These are phyloP conservation scores for Python bivittatus DNA, from an alignment of 2,113 vertebrate genomes.

Conservation along the genomic window DNA sequence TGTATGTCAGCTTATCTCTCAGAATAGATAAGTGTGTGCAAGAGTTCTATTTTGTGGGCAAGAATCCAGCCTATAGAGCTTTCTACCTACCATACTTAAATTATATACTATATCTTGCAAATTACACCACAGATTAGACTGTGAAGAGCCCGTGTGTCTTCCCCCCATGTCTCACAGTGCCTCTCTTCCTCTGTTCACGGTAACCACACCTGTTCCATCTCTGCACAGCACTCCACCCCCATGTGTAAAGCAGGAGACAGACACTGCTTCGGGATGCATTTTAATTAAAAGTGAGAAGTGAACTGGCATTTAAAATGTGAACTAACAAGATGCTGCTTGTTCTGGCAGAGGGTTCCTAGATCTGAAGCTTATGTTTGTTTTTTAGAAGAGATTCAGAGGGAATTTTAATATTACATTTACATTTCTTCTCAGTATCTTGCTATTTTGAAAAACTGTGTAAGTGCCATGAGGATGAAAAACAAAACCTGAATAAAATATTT, in stretches of 20 bases:
- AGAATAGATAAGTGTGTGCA: background rate
- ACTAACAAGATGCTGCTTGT: conserved; percentile 28
- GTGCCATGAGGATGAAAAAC: background rate
- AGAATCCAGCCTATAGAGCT: background rate
- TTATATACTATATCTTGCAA: background rate
- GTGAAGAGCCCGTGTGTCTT: background rate
- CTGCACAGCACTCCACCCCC: background rate
- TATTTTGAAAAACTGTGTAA: conserved; percentile 13
- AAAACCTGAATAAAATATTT: conserved; percentile 8
- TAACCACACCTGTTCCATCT: background rate
- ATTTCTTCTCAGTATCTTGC: background rate
- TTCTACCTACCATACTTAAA: background rate
- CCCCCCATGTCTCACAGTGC: background rate
- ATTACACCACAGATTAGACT: background rate
- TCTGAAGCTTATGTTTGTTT: background rate
- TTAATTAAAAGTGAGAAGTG: conserved; percentile 31
- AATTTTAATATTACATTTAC: background rate
- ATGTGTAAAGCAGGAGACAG: conserved; percentile 29
- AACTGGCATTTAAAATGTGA: conserved; percentile 14
- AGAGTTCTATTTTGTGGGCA: background rate
- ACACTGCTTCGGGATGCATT: background rate
- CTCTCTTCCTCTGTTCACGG: background rate
- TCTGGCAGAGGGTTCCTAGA: background rate
- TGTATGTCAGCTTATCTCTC: background rate
- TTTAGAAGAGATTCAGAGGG: background rate